These are phyloP conservation scores for Pharmacophagus antenor DNA, from an alignment of 2,888 invertebrate species.

Conservation along the genomic window DNA sequence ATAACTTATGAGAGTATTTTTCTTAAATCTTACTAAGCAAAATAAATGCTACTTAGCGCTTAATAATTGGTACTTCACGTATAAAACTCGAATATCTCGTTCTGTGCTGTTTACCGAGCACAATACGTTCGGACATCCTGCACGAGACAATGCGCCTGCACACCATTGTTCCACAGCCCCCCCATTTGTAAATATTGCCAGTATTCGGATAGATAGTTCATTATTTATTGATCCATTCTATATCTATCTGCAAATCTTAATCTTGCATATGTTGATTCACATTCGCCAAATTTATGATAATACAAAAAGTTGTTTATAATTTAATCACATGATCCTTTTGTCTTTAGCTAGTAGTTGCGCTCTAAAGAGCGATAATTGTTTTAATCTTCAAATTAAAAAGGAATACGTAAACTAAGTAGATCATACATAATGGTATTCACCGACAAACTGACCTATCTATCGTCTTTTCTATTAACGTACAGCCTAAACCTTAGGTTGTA, in stretches of 20 bases:
- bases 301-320: no score
- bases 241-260: constrained; percentile 40
- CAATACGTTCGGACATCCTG: constrained; percentile 77
- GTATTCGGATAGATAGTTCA: constrained; percentile 54
- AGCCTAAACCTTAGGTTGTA: no score
- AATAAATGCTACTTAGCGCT: constrained; percentile 11
- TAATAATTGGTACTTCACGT: constrained; percentile 44
- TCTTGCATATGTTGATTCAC: background rate
- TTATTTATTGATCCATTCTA: constrained; percentile 29
- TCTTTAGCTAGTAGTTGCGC: no score
- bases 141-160: constrained; percentile 68
- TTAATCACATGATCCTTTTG: no score
- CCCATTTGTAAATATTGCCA: constrained; percentile 65
- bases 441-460: no score
- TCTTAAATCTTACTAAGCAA: background rate
- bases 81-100: constrained; percentile 67
- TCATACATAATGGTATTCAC: no score
- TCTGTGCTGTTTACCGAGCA: constrained; percentile 76
- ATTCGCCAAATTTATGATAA: no score
- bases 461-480: no score
- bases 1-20: background rate
- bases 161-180: constrained; percentile 69
- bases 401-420: no score
- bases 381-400: no score
- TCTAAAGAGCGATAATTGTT: no score